Conservation (phyloP, 2,888 invertebrate genomes). For the Nasonia oneida region DNA sequence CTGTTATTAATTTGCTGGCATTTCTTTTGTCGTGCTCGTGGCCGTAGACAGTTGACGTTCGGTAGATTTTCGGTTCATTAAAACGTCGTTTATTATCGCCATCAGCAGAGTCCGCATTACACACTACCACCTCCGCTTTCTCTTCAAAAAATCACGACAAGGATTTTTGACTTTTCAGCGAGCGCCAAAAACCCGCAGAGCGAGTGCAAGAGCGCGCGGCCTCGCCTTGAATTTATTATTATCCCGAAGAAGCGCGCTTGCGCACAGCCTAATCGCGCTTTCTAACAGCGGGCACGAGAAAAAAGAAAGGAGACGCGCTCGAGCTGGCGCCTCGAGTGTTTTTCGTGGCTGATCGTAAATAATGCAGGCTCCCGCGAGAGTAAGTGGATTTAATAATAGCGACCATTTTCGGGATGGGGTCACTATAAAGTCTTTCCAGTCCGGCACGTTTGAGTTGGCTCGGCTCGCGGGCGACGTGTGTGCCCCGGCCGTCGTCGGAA, state of each 20-base stretch:
- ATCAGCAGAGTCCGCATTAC: background rate
- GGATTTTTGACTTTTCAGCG: too few species aligned
- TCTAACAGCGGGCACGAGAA: slow-evolving; percentile 3
- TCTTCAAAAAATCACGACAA: too few species aligned
- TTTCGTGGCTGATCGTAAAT: slow-evolving; percentile 60
- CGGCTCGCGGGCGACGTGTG: slow-evolving; percentile 66
- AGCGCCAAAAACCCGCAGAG: too few species aligned
- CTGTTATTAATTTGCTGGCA: slow-evolving; percentile 57
- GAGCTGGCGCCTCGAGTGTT: slow-evolving; percentile 46
- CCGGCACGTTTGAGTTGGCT: slow-evolving; percentile 73
- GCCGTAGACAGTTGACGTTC: slow-evolving; percentile 33
- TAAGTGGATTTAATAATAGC: slow-evolving; percentile 66
- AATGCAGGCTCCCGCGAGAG: slow-evolving; percentile 45
- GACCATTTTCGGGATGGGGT: slow-evolving; percentile 63
- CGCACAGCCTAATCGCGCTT: slow-evolving; percentile 21
- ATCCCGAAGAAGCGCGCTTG: background rate
- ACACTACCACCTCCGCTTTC: too few species aligned
- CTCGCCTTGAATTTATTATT: slow-evolving; percentile 33
- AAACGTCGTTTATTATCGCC: slow-evolving; percentile 11
- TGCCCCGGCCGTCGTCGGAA: slow-evolving; percentile 72
- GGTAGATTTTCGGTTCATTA: slow-evolving; percentile 13
- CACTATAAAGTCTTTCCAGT: slow-evolving; percentile 49
- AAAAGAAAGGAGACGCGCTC: background rate
- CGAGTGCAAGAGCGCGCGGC: background rate
- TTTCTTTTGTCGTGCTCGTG: slow-evolving; percentile 51